phyloP scores from a whole-genome alignment of 2,113 vertebrate species.

The Tauraco erythrolophus region DNA sequence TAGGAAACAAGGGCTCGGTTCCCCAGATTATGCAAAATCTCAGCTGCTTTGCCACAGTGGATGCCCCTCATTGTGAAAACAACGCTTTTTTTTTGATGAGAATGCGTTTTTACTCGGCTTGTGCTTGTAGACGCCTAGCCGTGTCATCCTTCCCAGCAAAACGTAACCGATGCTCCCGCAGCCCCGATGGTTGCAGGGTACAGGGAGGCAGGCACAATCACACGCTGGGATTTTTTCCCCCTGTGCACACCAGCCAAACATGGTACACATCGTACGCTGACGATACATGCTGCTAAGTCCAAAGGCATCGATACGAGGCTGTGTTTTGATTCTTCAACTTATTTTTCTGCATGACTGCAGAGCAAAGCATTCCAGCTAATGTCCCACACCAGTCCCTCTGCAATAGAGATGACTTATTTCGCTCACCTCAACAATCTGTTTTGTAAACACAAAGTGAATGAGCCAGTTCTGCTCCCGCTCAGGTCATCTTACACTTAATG shows the following conservation, averaged over 20 bases:
- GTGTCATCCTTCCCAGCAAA: not conserved
- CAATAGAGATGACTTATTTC: not conserved
- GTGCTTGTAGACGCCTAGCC: not conserved
- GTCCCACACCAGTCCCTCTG: not conserved
- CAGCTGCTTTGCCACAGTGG: not conserved
- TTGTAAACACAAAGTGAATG: not conserved
- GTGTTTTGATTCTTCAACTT: not conserved
- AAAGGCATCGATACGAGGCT: not conserved
- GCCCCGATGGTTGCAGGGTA: fast-evolving
- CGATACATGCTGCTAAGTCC: fast-evolving
- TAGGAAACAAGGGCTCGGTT: slow-evolving; percentile 22
- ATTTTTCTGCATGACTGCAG: not conserved
- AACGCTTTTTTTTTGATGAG: not conserved
- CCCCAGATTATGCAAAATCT: slow-evolving; percentile 52
- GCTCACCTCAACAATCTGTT: not conserved
- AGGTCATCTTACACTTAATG: fast-evolving
- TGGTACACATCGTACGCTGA: not conserved
- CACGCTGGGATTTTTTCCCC: not conserved
- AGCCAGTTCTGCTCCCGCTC: not conserved
- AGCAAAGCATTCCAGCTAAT: not conserved
- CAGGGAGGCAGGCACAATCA: not conserved
- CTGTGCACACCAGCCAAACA: not conserved
- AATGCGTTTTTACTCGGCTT: not conserved
- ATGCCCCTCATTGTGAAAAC: not conserved
- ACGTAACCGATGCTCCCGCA: fast-evolving